These are phyloP conservation scores for Xestia rhomboidea DNA, from an alignment of 2,888 invertebrate species.

Conservation along the genomic window DNA sequence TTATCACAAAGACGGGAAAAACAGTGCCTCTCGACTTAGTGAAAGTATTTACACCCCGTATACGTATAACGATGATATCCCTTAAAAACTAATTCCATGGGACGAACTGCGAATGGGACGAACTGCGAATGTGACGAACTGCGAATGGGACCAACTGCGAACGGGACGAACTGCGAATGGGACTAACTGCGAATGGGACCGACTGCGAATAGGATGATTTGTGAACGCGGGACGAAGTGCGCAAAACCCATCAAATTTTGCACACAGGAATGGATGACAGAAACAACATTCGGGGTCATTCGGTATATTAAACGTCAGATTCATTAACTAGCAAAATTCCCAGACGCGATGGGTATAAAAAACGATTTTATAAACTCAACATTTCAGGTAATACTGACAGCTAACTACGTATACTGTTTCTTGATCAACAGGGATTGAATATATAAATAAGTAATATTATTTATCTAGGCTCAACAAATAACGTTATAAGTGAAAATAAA, in stretches of 20 bases:
- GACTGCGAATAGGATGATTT: too few relatives aligned
- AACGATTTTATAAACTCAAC: background rate
- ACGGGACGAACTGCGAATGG: too few relatives aligned
- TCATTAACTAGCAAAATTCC: background rate
- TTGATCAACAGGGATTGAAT: background rate
- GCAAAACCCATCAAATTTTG: background rate
- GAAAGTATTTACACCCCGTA: background rate
- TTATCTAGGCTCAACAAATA: conserved; percentile 4
- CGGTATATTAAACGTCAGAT: background rate
- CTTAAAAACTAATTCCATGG: too few relatives aligned
- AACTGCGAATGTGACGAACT: too few relatives aligned
- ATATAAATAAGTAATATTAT: background rate
- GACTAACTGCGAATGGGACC: too few relatives aligned
- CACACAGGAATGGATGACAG: background rate
- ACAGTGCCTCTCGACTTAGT: background rate
- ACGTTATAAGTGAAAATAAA: background rate
- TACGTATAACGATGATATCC: background rate
- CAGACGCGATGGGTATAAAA: background rate
- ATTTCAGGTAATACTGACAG: too few relatives aligned
- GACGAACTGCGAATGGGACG: too few relatives aligned
- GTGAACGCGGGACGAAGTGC: too few relatives aligned
- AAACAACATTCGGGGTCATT: background rate
- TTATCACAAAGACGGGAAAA: background rate
- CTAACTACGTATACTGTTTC: too few relatives aligned
- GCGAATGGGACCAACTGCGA: too few relatives aligned